A percentile compares a stretch with the other conserved stretches of the same genome.
phyloP scores from a whole-genome alignment of 2,113 vertebrate genomes.

The Oreotrochilus melanogaster region DNA sequence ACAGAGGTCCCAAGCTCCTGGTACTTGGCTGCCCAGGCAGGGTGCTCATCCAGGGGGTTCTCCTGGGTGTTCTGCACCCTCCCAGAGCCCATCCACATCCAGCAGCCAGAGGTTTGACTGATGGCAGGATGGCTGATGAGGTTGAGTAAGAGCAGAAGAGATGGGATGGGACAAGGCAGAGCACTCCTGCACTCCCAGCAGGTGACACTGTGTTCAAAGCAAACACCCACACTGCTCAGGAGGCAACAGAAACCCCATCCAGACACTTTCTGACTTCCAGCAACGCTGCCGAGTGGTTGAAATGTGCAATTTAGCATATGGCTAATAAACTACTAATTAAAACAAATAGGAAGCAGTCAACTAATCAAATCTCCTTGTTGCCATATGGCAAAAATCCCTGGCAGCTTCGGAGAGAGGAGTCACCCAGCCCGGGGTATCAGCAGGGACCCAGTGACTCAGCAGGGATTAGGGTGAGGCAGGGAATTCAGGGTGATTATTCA shows the following conservation, averaged over 20 bases:
- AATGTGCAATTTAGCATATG: conserved; percentile 64
- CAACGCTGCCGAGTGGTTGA: neutral
- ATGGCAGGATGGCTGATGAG: neutral
- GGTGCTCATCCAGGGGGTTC: neutral
- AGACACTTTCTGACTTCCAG: neutral
- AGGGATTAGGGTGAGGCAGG: neutral
- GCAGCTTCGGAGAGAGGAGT: conserved; percentile 11
- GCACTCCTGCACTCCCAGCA: neutral
- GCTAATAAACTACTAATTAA: conserved; percentile 68
- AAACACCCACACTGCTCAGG: neutral
- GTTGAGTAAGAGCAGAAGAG: neutral
- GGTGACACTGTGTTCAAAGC: neutral
- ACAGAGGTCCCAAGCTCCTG: neutral
- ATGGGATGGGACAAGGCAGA: neutral
- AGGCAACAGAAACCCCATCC: neutral
- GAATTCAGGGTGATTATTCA: neutral
- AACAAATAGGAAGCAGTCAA: conserved; percentile 70
- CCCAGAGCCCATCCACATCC: neutral
- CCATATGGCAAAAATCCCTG: conserved; percentile 64
- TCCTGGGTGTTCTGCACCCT: neutral
- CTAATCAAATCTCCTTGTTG: conserved; percentile 47
- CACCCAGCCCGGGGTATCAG: neutral
- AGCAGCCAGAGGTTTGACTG: neutral
- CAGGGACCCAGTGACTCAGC: conserved; percentile 19
- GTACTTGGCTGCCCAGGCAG: neutral